Conservation (phyloP, 2,888 invertebrate species). For the Eupithecia inturbata region DNA sequence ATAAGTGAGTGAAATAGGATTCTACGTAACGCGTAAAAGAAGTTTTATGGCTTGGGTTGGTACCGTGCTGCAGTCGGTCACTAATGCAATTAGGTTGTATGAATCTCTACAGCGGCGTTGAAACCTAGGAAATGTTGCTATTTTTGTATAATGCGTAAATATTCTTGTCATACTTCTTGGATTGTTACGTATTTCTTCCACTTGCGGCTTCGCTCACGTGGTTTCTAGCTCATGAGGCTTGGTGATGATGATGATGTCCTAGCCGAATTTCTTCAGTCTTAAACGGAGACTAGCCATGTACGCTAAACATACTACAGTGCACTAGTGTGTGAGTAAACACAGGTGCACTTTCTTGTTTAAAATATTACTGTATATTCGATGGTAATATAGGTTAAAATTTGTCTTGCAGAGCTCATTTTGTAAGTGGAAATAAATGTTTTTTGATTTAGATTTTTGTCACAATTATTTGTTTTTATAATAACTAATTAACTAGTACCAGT, state of each 20-base stretch:
- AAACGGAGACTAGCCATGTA: not conserved
- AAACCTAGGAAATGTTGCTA: conserved; percentile 28
- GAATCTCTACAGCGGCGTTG: conserved; percentile 28
- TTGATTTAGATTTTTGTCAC: not conserved
- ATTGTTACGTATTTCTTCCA: not conserved
- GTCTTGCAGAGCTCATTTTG: not conserved
- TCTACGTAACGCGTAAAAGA: conserved; percentile 1
- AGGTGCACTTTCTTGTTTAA: too few species aligned
- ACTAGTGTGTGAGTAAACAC: too few species aligned
- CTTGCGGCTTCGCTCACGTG: not conserved
- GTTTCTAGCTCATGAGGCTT: not conserved
- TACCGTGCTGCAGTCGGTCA: conserved; percentile 12
- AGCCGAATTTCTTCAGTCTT: not conserved
- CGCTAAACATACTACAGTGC: not conserved
- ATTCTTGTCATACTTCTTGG: not conserved
- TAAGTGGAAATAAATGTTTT: not conserved
- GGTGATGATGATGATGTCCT: not conserved
- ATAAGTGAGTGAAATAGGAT: not conserved
- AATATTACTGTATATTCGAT: too few species aligned
- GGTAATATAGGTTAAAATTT: too few species aligned
- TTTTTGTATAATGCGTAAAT: not conserved
- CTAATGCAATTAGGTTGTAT: conserved; percentile 30
- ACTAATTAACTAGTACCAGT: too few species aligned
- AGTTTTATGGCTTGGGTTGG: conserved; percentile 18
- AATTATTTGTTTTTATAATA: too few species aligned